phyloP scores from a whole-genome alignment of 1,140 invertebrate species.

The Calephelis nemesis region DNA sequence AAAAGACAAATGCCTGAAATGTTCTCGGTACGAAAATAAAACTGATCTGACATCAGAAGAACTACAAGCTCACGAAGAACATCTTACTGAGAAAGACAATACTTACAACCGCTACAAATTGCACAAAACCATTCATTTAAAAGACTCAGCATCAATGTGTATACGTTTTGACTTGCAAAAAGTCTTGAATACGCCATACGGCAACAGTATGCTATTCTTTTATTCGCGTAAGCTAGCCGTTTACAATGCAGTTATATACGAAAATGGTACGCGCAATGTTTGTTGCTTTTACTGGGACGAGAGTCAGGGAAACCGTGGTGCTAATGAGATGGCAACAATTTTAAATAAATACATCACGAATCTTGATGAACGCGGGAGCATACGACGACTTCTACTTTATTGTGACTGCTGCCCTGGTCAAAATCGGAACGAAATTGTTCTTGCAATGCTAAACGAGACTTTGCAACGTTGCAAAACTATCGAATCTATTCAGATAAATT shows the following conservation, averaged over 20 bases:
- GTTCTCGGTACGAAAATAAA: constrained; percentile 31
- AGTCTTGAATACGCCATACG: constrained; percentile 45
- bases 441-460: constrained; percentile 25
- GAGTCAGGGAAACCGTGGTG: constrained; percentile 49
- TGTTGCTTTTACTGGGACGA: constrained; percentile 55
- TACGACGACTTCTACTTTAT: constrained; percentile 27
- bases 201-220: constrained; percentile 38
- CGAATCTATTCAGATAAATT: constrained; percentile 32
- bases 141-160: constrained; percentile 31
- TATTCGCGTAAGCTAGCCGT: constrained; percentile 57
- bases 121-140: constrained; percentile 28
- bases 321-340: constrained; percentile 39
- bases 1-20: constrained; percentile 44
- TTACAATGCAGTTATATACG: constrained; percentile 65
- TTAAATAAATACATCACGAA: constrained; percentile 31
- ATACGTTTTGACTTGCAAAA: constrained; percentile 42
- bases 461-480: constrained; percentile 29
- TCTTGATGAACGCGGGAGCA: constrained; percentile 24
- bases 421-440: constrained; percentile 29
- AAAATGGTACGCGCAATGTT: constrained; percentile 40
- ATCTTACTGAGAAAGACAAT: constrained; percentile 32
- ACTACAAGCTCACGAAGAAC: constrained; percentile 23
- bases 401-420: constrained; percentile 31
- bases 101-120: constrained; percentile 27
- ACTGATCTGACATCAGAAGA: constrained; percentile 21